A percentile compares a stretch with the other conserved stretches of the same genome.
Conservation (phyloP, 1,140 invertebrate species). For the Hylyphantes graminicola region DNA sequence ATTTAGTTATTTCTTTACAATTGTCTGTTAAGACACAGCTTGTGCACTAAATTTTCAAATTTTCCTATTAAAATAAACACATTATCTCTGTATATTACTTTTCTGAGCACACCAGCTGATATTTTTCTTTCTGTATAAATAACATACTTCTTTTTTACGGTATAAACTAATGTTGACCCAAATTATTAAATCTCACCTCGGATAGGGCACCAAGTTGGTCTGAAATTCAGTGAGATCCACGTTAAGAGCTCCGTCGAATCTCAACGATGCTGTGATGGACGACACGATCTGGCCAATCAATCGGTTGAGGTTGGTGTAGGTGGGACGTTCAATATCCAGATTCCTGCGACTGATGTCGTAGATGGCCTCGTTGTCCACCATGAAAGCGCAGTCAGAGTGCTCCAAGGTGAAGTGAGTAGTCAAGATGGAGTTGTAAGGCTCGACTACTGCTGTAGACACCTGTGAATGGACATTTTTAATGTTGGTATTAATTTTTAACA, state of each 20-base stretch:
- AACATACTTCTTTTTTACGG: no score
- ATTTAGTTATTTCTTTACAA: no score
- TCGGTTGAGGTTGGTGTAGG: slow-evolving; percentile 79
- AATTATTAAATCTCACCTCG: slow-evolving; percentile 71
- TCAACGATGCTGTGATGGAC: slow-evolving; percentile 69
- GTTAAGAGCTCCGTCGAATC: slow-evolving; percentile 74
- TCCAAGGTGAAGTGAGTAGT: slow-evolving; percentile 70
- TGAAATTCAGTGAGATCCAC: slow-evolving; percentile 74
- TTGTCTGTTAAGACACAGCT: no score
- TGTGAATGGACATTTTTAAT: neutral
- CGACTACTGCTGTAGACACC: slow-evolving; percentile 66
- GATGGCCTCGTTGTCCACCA: slow-evolving; percentile 88
- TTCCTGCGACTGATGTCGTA: slow-evolving; percentile 83
- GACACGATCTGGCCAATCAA: slow-evolving; percentile 69
- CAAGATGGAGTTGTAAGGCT: slow-evolving; percentile 76
- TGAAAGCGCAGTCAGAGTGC: slow-evolving; percentile 84
- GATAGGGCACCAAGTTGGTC: slow-evolving; percentile 70
- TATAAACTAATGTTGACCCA: no score
- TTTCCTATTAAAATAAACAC: no score
- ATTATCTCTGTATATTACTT: no score
- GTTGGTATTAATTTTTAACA: no score
- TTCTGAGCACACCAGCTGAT: no score
- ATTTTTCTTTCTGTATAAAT: no score
- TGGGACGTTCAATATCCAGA: slow-evolving; percentile 77
- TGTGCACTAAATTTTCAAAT: no score